These are phyloP conservation scores for Brachionus koreanus DNA, from an alignment of 1,140 invertebrate species.

Conservation along the genomic window DNA sequence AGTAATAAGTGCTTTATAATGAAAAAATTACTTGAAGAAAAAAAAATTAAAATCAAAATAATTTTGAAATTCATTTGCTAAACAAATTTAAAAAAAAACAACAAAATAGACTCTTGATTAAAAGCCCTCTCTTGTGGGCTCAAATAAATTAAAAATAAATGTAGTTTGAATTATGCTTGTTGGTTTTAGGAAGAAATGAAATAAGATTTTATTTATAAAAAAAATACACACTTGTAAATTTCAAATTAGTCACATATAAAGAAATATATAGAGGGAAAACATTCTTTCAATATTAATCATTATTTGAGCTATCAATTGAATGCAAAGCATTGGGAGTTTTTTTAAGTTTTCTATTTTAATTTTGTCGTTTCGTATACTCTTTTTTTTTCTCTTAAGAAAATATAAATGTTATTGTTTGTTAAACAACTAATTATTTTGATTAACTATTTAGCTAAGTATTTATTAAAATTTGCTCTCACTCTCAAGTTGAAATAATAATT, in stretches of 20 bases:
- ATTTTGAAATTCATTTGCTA: background rate
- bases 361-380: background rate
- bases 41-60: background rate
- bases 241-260: constrained; percentile 30
- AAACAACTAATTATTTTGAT: constrained; percentile 40
- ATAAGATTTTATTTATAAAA: background rate
- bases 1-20: background rate
- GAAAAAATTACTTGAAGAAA: background rate
- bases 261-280: background rate
- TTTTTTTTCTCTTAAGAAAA: constrained; percentile 25
- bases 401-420: constrained; percentile 25
- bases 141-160: constrained; percentile 5
- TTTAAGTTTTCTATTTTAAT: background rate
- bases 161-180: background rate
- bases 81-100: background rate
- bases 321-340: background rate
- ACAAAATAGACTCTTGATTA: background rate
- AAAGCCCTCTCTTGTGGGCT: background rate
- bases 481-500: constrained; percentile 32
- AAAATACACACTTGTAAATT: constrained; percentile 16
- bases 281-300: constrained; percentile 12
- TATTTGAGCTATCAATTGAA: constrained; percentile 4
- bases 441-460: constrained; percentile 38
- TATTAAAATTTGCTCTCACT: background rate
- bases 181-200: background rate